Conservation (phyloP, 2,888 invertebrate species). For the Pandemis heparana region DNA sequence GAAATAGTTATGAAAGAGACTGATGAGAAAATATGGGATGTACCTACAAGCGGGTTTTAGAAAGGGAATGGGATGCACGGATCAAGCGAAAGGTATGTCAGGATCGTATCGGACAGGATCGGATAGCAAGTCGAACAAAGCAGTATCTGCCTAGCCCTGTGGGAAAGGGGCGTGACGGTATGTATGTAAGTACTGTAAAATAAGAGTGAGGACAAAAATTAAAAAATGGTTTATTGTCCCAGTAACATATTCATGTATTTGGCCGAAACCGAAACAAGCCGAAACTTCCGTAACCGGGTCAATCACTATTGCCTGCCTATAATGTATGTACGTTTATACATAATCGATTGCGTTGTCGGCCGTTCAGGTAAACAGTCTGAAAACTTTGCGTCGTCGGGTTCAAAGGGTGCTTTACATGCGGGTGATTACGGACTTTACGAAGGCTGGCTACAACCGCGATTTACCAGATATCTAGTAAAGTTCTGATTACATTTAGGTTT, state of each 20-base stretch:
- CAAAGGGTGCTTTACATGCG: constrained; percentile 17
- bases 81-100: no score
- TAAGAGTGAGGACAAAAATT: no score
- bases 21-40: no score
- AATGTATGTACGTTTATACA: neutral
- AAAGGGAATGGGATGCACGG: no score
- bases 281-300: neutral
- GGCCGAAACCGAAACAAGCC: neutral
- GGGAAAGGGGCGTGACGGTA: no score
- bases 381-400: constrained; percentile 16
- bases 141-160: no score
- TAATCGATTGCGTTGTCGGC: constrained; percentile 14
- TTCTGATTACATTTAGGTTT: constrained; percentile 10
- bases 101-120: no score
- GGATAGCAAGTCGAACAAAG: no score
- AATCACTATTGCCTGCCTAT: neutral
- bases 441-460: constrained; percentile 1
- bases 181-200: no score
- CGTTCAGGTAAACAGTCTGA: constrained; percentile 21
- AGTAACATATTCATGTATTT: neutral
- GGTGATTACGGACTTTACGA: constrained; percentile 10
- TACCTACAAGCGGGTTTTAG: no score
- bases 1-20: no score
- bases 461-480: constrained; percentile 9
- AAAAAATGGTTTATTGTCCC: no score